These are phyloP conservation scores for Eolophus roseicapilla DNA, from an alignment of 2,113 vertebrate species.

Conservation along the genomic window DNA sequence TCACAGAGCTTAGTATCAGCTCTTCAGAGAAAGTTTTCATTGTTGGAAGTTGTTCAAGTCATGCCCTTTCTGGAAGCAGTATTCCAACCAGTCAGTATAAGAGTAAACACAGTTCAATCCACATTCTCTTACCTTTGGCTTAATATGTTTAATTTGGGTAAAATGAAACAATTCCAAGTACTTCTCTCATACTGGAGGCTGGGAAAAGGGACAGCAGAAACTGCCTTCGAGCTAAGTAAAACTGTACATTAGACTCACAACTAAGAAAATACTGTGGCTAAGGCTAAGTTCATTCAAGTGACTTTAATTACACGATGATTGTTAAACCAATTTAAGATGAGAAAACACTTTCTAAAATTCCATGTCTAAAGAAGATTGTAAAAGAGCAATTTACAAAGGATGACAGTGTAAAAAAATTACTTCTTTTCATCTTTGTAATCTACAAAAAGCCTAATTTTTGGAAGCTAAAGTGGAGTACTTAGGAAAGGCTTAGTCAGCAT, in stretches of 20 bases:
- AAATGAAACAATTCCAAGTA: background rate
- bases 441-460: conserved; percentile 20
- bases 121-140: background rate
- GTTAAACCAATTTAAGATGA: conserved; percentile 25
- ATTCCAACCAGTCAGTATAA: background rate
- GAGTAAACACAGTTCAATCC: background rate
- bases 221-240: background rate
- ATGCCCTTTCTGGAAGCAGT: background rate
- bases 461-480: background rate
- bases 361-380: background rate
- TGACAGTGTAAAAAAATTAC: background rate
- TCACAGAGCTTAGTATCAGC: background rate
- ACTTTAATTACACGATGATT: conserved; percentile 24
- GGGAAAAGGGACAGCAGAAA: background rate
- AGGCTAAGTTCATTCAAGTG: conserved; percentile 7
- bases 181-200: background rate
- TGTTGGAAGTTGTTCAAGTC: background rate
- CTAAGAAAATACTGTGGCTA: background rate
- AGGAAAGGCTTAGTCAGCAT: conserved; percentile 38
- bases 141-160: background rate
- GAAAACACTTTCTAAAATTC: conserved; percentile 11
- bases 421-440: conserved; percentile 56
- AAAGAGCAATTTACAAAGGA: conserved; percentile 33
- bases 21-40: background rate
- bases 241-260: background rate